Evolutionary conservation across 30 jellyfish, hydroid and myxozoan genomes (phyloP).

Genomic region (Haliclystus octoradiatus): DNA sequence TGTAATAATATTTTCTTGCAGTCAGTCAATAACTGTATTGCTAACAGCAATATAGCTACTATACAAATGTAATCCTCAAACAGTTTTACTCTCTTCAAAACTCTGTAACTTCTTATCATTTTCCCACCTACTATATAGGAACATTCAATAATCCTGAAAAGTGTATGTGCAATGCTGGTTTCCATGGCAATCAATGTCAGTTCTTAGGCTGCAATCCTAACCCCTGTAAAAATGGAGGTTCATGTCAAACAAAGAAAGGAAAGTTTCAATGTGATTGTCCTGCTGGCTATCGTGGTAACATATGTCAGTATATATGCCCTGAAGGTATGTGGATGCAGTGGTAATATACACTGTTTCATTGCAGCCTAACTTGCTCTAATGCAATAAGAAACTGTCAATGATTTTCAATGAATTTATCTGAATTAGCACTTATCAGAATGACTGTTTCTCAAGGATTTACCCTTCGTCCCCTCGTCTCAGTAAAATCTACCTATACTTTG

Average conservation of each 20-base stretch:
- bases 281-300: slow-evolving; percentile 65
- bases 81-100: no score
- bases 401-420: background rate
- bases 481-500: background rate
- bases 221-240: slow-evolving; percentile 67
- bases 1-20: no score
- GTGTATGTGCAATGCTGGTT: slow-evolving; percentile 57
- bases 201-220: slow-evolving; percentile 58
- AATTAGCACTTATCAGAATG: background rate
- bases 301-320: slow-evolving; percentile 66
- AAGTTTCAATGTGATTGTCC: slow-evolving; percentile 48
- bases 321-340: slow-evolving; percentile 29
- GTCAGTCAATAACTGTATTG: no score
- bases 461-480: background rate
- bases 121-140: no score
- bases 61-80: no score
- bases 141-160: slow-evolving; percentile 10
- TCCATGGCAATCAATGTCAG: slow-evolving; percentile 70
- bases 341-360: background rate
- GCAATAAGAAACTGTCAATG: no score
- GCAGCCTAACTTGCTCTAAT: no score
- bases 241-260: slow-evolving; percentile 14
- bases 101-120: no score
- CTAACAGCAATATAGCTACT: no score
- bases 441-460: background rate